These are phyloP conservation scores for Holacanthella duospinosa DNA, from an alignment of 2,888 invertebrate genomes.

Conservation along the genomic window DNA sequence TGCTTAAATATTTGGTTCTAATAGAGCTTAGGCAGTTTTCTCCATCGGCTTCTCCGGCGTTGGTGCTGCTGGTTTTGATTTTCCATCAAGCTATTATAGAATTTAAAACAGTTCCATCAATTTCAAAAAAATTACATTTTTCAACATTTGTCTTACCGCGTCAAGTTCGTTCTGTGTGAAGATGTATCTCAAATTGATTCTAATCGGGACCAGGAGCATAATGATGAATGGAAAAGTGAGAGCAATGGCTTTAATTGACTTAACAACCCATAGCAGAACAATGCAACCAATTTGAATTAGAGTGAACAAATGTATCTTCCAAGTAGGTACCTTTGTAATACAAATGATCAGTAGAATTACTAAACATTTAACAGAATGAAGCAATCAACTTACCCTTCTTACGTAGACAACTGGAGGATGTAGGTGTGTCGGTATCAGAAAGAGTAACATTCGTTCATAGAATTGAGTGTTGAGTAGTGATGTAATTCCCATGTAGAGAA, in stretches of 20 bases:
- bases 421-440: slow-evolving; percentile 48
- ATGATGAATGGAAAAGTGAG: slow-evolving; percentile 47
- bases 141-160: not conserved
- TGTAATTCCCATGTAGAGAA: slow-evolving; percentile 47
- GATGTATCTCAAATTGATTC: slow-evolving; percentile 41
- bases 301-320: slow-evolving; percentile 68
- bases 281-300: slow-evolving; percentile 44
- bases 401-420: slow-evolving; percentile 46
- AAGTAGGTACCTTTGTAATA: slow-evolving; percentile 59
- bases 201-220: slow-evolving; percentile 43
- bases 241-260: slow-evolving; percentile 43
- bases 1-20: too few relatives aligned
- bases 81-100: slow-evolving; percentile 5
- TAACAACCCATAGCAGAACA: slow-evolving; percentile 44
- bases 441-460: slow-evolving; percentile 44
- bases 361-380: too few relatives aligned
- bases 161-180: slow-evolving; percentile 4
- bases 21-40: not conserved
- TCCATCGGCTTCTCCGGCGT: not conserved
- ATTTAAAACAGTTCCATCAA: too few relatives aligned
- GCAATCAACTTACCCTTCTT: slow-evolving; percentile 43
- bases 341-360: slow-evolving; percentile 32
- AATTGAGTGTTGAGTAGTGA: slow-evolving; percentile 47
- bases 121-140: too few relatives aligned
- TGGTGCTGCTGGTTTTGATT: not conserved